Base-by-base conservation (phyloP, 2,797 vertebrate species). In the Neosilurus mollespiculum region DNA sequence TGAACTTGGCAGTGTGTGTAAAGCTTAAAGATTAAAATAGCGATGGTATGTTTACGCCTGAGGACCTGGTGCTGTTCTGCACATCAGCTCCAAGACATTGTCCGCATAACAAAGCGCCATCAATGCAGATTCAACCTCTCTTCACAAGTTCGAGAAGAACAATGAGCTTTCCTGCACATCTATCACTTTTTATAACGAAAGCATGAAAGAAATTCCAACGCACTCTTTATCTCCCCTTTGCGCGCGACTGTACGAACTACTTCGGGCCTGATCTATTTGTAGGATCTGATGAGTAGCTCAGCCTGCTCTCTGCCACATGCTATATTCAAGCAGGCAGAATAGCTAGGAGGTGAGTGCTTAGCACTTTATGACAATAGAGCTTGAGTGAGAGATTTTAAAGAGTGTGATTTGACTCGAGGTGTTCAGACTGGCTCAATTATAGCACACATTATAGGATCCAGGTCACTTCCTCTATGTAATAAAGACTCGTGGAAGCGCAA, bases 51-150 rank as follows among this genome's bases (percentile, higher is more conserved):
- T 72, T 80, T 56, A 62, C 22, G 69, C 49, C 64, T 65, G 70
- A 73, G 69, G 72, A 51, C 54, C 65, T 78, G 70, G 26, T 54
- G 49, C 59, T 65, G 81, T 56, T 82, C 81, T 65, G 15, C 30
- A 76, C 71, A 34, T 76, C 71, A 43, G 15, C 76, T 82, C 71
- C 51, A 16, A 81, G 34, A 22, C 37, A 54, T 16, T 34, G 61
- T 75, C 71, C 61, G 37, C 26, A 24, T 75, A 75, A 56, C 49
- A 75, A 34, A 54, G 26, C 61, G 2, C 10, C 22, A 22, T 62
- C 9, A 49, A 8, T 71, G 66, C 87, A 89, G 54, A 90, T 90
- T 91, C 49, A 30, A 26, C 51, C 75, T 67, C 54, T 59, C n/a
- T 26, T 34, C 16, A n/a, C 24, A 6, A 30, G 72, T 30, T 26